Conservation (phyloP, 2,113 vertebrate genomes). For the Porphyrio hochstetteri region DNA sequence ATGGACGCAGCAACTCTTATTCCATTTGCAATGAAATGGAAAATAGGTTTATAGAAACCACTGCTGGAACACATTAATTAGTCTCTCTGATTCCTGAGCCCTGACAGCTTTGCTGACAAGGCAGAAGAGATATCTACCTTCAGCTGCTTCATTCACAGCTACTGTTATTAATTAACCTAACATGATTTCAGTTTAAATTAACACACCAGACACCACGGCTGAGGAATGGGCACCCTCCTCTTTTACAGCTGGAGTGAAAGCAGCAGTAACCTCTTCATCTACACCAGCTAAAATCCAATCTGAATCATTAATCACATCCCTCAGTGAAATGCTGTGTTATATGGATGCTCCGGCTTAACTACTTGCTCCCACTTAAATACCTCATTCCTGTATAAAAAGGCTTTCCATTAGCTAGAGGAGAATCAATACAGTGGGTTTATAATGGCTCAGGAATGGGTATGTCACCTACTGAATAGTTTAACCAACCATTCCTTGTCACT, state of each 20-base stretch:
- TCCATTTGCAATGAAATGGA: not conserved
- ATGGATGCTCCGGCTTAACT: not conserved
- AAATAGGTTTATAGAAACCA: not conserved
- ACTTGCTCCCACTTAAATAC: not conserved
- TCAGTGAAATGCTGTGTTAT: not conserved
- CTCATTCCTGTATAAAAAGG: not conserved
- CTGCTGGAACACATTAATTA: constrained; percentile 21
- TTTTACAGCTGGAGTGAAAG: not conserved
- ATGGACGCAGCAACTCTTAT: not conserved
- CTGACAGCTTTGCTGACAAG: constrained; percentile 40
- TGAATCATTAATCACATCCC: not conserved
- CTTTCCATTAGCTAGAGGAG: not conserved
- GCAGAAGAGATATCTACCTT: not conserved
- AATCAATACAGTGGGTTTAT: not conserved
- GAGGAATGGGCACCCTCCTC: not conserved
- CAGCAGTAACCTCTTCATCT: not conserved
- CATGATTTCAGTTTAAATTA: constrained; percentile 50
- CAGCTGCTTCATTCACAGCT: constrained; percentile 19
- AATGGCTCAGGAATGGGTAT: not conserved
- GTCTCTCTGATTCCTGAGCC: not conserved
- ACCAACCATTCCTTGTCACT: not conserved
- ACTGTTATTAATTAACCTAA: constrained; percentile 58
- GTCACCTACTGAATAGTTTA: not conserved
- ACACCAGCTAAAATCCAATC: not conserved
- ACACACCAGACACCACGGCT: not conserved